phyloP scores from a whole-genome alignment of 2,113 vertebrate species.

The Felis catus region DNA sequence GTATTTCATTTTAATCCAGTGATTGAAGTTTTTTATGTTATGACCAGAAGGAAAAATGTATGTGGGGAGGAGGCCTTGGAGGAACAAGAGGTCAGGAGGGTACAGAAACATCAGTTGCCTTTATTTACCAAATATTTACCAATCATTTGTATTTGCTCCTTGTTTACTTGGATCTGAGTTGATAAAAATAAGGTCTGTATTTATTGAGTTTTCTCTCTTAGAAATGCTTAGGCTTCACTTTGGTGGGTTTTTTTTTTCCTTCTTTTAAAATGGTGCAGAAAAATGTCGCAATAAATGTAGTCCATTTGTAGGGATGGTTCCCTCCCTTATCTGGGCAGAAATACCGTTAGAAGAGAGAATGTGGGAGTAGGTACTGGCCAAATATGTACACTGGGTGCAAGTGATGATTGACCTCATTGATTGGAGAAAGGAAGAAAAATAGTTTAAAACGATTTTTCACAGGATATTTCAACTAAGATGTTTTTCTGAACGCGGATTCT shows the following conservation, averaged over 20 bases:
- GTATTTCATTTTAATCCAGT: background rate
- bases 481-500: constrained; percentile 45
- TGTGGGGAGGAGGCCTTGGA: background rate
- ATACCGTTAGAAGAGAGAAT: background rate
- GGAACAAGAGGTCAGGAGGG: background rate
- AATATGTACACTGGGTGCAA: background rate
- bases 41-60: background rate
- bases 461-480: background rate
- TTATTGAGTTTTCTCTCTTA: background rate
- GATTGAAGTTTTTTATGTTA: background rate
- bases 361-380: background rate
- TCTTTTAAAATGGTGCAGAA: background rate
- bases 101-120: background rate
- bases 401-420: background rate
- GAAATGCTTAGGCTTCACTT: background rate
- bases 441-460: background rate
- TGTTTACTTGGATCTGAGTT: background rate
- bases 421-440: background rate
- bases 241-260: background rate
- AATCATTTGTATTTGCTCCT: background rate
- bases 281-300: background rate
- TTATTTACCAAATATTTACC: constrained; percentile 25
- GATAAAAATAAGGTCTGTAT: background rate
- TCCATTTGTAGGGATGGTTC: background rate
- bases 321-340: background rate